These are phyloP conservation scores for Dermatemys mawii DNA, from an alignment of 2,113 vertebrate genomes.

Conservation along the genomic window DNA sequence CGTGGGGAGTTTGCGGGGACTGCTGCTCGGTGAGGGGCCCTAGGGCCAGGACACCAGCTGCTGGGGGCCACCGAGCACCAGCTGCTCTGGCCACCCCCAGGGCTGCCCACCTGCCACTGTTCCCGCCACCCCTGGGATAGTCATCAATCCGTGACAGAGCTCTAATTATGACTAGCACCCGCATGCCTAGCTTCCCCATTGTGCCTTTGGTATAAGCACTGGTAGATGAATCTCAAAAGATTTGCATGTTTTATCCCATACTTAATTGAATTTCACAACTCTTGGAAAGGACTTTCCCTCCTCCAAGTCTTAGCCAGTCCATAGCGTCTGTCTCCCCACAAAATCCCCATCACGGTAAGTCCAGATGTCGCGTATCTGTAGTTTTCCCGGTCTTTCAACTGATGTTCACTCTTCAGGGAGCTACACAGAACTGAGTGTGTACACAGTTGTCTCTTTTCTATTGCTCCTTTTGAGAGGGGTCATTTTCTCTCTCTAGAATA, in stretches of 20 bases:
- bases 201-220: neutral
- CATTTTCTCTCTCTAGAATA: neutral
- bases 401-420: neutral
- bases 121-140: too few relatives aligned
- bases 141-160: too few relatives aligned
- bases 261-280: too few relatives aligned
- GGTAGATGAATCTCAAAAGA: neutral
- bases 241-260: neutral
- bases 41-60: too few relatives aligned
- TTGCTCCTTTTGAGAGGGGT: neutral
- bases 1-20: too few relatives aligned
- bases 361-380: neutral
- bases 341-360: neutral
- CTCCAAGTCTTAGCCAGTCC: neutral
- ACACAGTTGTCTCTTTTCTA: rapidly evolving
- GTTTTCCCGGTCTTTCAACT: rapidly evolving
- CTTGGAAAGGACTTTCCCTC: neutral
- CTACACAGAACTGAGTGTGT: neutral
- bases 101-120: too few relatives aligned
- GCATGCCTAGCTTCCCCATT: neutral
- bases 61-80: too few relatives aligned
- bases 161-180: neutral
- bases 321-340: neutral
- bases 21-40: too few relatives aligned
- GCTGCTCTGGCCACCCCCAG: too few relatives aligned